Conservation (phyloP, 2,797 vertebrate genomes). For the Xenops minutus region DNA sequence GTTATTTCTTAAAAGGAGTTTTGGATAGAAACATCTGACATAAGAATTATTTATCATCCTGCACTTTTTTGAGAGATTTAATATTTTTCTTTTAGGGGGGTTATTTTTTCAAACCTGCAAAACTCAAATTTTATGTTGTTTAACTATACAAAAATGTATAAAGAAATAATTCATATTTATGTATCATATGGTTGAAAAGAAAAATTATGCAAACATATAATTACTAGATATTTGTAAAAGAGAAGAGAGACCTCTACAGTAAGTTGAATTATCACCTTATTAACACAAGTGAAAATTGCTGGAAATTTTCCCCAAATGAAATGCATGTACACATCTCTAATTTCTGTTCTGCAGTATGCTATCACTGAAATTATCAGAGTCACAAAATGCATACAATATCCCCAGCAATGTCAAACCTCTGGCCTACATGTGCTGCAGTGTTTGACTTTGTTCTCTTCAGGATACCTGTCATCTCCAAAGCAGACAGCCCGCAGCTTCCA, state of each 20-base stretch:
- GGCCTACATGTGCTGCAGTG: neutral
- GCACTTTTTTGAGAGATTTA: neutral
- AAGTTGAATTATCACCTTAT: neutral
- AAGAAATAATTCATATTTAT: neutral
- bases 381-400: neutral
- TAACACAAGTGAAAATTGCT: neutral
- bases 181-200: neutral
- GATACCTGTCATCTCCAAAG: slow-evolving; percentile 7
- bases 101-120: neutral
- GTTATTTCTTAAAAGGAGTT: neutral
- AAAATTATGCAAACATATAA: neutral
- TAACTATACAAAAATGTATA: neutral
- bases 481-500: slow-evolving; percentile 14
- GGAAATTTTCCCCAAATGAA: neutral
- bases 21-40: neutral
- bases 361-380: neutral
- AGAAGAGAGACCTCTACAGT: neutral
- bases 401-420: neutral
- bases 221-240: neutral
- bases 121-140: neutral
- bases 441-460: slow-evolving; percentile 34
- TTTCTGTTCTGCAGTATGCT: neutral
- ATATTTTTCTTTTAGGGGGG: neutral
- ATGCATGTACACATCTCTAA: neutral
- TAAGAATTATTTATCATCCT: neutral